Percentiles rank a stretch among this genome's conserved stretches.
phyloP scores from a whole-genome alignment of 2,797 vertebrate genomes.

The Onychomys arenicola region DNA sequence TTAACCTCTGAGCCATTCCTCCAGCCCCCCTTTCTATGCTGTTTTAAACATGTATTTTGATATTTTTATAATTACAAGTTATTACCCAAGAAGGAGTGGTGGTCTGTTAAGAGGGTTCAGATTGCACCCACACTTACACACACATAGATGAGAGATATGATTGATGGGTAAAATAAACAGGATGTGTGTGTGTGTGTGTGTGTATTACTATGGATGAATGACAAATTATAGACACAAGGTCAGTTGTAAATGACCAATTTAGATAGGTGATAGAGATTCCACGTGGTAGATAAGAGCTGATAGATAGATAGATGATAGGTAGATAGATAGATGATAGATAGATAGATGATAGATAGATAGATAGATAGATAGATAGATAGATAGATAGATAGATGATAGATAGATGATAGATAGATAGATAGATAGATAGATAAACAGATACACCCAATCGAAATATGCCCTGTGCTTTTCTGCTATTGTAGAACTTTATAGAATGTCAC shows the following conservation, averaged over 20 bases:
- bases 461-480: neutral
- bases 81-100: constrained; percentile 5
- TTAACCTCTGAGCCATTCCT: too few species aligned
- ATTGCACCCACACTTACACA: neutral
- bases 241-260: neutral
- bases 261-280: too few species aligned
- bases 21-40: neutral
- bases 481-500: constrained; percentile 15
- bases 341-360: neutral
- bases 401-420: neutral
- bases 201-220: neutral
- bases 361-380: neutral
- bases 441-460: neutral
- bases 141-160: neutral
- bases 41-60: neutral
- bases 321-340: neutral
- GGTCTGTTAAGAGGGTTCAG: neutral
- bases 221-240: neutral
- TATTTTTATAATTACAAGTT: constrained; percentile 38
- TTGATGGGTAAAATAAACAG: neutral
- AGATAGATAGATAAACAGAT: neutral
- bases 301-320: neutral
- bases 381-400: neutral
- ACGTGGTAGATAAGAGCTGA: neutral
- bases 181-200: too few species aligned